Evolutionary conservation across 2,113 vertebrate genomes (phyloP).

Genomic region (Campylorhamphus procurvoides): DNA sequence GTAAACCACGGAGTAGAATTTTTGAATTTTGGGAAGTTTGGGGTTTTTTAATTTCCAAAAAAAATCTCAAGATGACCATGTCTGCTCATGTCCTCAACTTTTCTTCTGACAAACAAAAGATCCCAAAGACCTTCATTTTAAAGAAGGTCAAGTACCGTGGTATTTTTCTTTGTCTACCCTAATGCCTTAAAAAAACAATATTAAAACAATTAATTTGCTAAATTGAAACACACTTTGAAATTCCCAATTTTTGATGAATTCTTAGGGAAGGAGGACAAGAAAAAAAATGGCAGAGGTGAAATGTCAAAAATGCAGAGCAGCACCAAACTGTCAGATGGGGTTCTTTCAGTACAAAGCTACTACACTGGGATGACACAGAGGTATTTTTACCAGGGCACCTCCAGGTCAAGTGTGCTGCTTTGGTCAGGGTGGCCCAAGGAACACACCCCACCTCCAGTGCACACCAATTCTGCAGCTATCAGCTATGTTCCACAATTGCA

Average conservation of each 20-base stretch:
- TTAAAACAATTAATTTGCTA: not conserved
- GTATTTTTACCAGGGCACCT: not conserved
- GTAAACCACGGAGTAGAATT: not conserved
- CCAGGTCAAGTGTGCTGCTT: not conserved
- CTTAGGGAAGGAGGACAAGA: not conserved
- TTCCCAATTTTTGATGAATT: not conserved
- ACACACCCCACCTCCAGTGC: not conserved
- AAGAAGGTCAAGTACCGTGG: not conserved
- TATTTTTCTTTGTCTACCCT: not conserved
- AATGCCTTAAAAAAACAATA: not conserved
- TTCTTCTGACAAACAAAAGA: not conserved
- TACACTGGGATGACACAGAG: fast-evolving
- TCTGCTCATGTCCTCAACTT: not conserved
- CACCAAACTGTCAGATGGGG: not conserved
- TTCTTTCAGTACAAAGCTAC: not conserved
- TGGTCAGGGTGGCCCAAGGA: not conserved
- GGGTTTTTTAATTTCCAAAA: not conserved
- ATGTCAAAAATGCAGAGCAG: not conserved
- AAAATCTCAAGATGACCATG: not conserved
- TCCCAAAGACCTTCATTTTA: not conserved
- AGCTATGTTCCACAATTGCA: not conserved
- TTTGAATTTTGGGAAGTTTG: not conserved
- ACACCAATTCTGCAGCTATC: not conserved
- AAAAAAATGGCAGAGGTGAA: not conserved
- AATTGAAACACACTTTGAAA: not conserved